phyloP scores from a whole-genome alignment of 2,113 vertebrate species.

The Corvus cornix region DNA sequence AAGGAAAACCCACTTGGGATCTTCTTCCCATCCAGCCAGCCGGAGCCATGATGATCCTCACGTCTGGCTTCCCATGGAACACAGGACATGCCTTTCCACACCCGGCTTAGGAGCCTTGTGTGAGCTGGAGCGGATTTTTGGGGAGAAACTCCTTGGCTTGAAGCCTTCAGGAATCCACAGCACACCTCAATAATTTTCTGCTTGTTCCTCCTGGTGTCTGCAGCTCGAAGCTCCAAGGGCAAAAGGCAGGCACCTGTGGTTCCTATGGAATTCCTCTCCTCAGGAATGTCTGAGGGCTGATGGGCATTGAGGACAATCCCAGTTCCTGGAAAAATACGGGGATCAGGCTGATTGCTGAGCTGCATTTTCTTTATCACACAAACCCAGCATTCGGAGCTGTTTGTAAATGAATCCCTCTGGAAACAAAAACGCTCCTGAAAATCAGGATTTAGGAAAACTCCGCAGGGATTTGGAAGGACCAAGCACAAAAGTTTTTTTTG shows the following conservation, averaged over 20 bases:
- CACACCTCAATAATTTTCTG: not conserved
- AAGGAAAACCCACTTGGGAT: not conserved
- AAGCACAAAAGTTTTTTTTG: accelerated
- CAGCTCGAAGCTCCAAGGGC: not conserved
- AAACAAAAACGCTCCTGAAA: accelerated
- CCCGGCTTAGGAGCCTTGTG: not conserved
- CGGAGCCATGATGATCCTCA: not conserved
- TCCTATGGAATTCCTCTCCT: not conserved
- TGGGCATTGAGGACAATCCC: not conserved
- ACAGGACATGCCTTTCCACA: constrained; percentile 41
- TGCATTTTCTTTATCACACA: not conserved
- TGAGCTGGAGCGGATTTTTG: not conserved
- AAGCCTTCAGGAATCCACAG: not conserved
- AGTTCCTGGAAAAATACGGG: not conserved
- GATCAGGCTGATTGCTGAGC: not conserved
- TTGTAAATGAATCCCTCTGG: not conserved
- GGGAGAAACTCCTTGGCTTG: not conserved
- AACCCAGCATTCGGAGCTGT: not conserved
- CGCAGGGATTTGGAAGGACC: not conserved
- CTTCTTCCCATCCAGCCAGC: not conserved
- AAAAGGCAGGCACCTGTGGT: not conserved
- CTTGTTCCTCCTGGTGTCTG: not conserved
- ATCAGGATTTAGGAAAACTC: not conserved
- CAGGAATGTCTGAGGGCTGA: not conserved
- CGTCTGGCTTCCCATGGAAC: not conserved